These are phyloP conservation scores for Danio rerio DNA, from an alignment of 2,113 vertebrate genomes.

Conservation along the genomic window DNA sequence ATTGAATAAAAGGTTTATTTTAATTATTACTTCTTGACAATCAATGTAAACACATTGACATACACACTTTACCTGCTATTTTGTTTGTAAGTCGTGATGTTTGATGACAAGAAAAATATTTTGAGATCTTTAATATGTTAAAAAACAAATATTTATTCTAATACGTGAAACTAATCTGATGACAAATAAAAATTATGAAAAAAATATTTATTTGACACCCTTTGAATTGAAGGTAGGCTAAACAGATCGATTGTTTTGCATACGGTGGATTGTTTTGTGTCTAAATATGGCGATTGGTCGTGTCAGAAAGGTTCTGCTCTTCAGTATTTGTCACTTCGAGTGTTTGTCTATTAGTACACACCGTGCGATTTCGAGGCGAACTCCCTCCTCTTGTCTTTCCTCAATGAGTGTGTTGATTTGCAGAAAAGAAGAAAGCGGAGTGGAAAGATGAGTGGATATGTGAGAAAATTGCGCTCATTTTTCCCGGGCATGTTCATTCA, in stretches of 20 bases:
- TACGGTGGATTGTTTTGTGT: not conserved
- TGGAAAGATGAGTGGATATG: constrained; percentile 64
- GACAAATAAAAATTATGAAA: too few relatives aligned
- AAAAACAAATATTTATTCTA: too few relatives aligned
- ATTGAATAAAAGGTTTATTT: too few relatives aligned
- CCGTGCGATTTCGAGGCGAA: not conserved
- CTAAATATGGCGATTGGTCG: not conserved
- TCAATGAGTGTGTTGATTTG: constrained; percentile 44
- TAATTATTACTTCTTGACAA: too few relatives aligned
- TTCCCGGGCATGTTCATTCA: constrained; percentile 75
- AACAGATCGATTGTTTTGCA: not conserved
- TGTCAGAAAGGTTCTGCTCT: not conserved
- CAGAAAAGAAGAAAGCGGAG: constrained; percentile 40
- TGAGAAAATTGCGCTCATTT: constrained; percentile 68
- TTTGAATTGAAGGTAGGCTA: too few relatives aligned
- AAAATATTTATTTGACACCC: too few relatives aligned
- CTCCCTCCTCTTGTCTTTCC: constrained; percentile 44
- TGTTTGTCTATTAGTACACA: not conserved
- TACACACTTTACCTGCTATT: too few relatives aligned
- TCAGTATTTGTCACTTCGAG: not conserved
- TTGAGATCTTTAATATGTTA: too few relatives aligned
- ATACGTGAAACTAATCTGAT: too few relatives aligned
- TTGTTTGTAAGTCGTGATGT: too few relatives aligned
- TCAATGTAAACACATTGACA: too few relatives aligned
- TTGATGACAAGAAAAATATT: too few relatives aligned